These are phyloP conservation scores for Oophaga sylvatica DNA, from an alignment of 2,797 vertebrate species.

Conservation along the genomic window DNA sequence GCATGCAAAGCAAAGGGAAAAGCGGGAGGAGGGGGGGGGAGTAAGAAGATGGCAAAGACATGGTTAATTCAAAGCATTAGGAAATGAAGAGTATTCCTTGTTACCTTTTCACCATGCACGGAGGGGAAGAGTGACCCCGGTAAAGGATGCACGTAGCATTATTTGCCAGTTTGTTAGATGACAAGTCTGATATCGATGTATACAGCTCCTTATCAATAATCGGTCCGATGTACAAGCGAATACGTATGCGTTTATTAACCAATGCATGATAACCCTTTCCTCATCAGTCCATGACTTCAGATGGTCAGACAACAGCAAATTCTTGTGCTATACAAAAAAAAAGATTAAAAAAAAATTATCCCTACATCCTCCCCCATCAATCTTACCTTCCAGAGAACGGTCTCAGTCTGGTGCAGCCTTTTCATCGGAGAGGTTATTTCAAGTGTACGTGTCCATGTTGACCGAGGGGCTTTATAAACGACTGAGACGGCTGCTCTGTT, in stretches of 20 bases:
- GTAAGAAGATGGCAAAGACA: neutral
- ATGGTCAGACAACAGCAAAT: neutral
- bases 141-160: neutral
- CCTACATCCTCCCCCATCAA: slow-evolving; percentile 2
- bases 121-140: neutral
- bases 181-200: neutral
- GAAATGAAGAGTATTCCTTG: neutral
- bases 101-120: neutral
- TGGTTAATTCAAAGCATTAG: slow-evolving; percentile 8
- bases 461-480: neutral
- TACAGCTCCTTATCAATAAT: neutral
- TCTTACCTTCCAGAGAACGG: slow-evolving; percentile 39
- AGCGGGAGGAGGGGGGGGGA: too few relatives aligned
- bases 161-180: neutral
- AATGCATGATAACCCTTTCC: neutral
- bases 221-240: neutral
- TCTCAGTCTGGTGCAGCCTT: slow-evolving; percentile 22
- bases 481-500: neutral
- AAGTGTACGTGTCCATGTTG: slow-evolving; percentile 28
- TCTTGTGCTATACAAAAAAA: slow-evolving; percentile 17
- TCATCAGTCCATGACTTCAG: neutral
- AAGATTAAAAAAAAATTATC: neutral
- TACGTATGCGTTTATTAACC: neutral
- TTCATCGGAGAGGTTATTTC: slow-evolving; percentile 28
- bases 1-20: neutral